phyloP scores from a whole-genome alignment of 2,113 vertebrate species.

The Lagopus muta region DNA sequence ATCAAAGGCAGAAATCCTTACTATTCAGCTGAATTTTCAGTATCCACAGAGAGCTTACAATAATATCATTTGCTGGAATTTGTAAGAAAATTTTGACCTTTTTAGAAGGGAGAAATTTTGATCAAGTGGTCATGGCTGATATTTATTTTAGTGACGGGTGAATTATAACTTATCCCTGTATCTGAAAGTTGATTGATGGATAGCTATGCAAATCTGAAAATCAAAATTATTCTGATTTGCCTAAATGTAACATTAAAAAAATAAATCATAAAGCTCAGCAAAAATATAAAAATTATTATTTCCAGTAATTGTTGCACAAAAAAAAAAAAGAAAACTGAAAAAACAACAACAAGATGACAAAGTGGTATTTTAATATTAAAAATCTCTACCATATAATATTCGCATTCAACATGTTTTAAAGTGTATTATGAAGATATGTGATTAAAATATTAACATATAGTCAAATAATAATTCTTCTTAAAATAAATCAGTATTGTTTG shows the following conservation, averaged over 20 bases:
- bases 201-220: not conserved
- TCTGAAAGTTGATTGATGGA: not conserved
- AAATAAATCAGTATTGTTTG: not conserved
- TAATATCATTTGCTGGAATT: not conserved
- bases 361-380: not conserved
- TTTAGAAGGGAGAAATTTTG: not conserved
- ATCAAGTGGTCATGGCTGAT: not conserved
- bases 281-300: not conserved
- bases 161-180: not conserved
- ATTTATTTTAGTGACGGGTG: not conserved
- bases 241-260: not conserved
- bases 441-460: not conserved
- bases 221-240: not conserved
- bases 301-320: not conserved
- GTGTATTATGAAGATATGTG: not conserved
- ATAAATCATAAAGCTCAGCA: not conserved
- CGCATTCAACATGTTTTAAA: not conserved
- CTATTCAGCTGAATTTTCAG: not conserved
- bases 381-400: not conserved
- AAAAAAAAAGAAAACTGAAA: rapidly evolving
- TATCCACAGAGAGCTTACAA: not conserved
- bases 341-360: not conserved
- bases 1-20: not conserved
- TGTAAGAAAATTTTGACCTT: not conserved
- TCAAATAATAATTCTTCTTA: rapidly evolving